A percentile compares a stretch with the other conserved stretches of the same genome.
phyloP scores from a whole-genome alignment of 2,888 invertebrate species.

The Hymenopus coronatus region DNA sequence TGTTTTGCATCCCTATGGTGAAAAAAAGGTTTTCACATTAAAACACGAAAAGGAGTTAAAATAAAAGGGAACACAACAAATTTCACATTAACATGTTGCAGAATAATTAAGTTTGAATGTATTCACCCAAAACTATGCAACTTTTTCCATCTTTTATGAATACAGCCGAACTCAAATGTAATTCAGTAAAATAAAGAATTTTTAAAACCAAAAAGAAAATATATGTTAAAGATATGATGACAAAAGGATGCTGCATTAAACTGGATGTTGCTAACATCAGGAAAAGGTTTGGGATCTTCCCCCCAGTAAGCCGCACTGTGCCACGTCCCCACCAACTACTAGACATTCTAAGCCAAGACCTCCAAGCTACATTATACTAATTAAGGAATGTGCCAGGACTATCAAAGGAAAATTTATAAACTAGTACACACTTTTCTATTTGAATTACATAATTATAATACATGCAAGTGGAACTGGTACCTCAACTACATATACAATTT shows the following conservation, averaged over 20 bases:
- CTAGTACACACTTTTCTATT: background rate
- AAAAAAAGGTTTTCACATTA: background rate
- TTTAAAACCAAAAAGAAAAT: background rate
- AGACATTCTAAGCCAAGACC: background rate
- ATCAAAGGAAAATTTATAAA: background rate
- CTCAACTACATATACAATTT: background rate
- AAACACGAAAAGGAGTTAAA: background rate
- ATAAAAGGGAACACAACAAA: background rate
- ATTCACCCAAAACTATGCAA: background rate
- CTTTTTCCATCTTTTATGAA: background rate
- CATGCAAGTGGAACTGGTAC: background rate
- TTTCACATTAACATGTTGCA: background rate
- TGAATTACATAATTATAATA: background rate
- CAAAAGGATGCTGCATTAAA: background rate
- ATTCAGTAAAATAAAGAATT: background rate
- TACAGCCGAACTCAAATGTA: background rate
- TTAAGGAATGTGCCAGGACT: constrained; percentile 6
- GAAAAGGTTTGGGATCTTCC: background rate
- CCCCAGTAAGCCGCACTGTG: constrained; percentile 26
- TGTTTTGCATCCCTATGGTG: background rate
- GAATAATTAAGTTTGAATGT: background rate
- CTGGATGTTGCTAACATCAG: background rate
- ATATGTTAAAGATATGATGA: background rate
- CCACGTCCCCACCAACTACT: constrained; percentile 9
- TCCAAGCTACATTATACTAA: constrained; percentile 13